Evolutionary conservation across 2,113 vertebrate genomes (phyloP).

Genomic region (Tylochromis polylepis): DNA sequence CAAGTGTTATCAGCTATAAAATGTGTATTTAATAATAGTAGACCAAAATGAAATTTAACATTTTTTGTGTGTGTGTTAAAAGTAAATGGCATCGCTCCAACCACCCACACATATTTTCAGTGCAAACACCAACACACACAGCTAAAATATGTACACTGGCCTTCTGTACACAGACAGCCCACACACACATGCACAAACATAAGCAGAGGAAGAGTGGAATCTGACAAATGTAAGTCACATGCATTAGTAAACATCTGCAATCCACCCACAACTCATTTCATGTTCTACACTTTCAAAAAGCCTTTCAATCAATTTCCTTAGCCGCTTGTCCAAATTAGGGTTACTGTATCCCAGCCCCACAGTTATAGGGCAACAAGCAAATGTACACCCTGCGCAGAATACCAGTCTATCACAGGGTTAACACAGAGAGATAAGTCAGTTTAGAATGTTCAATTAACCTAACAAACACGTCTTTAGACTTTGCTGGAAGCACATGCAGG

Average conservation of each 20-base stretch:
- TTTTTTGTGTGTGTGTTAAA: neutral
- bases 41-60: neutral
- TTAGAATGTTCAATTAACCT: neutral
- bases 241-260: constrained; percentile 47
- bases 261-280: constrained; percentile 35
- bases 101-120: constrained; percentile 6
- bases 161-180: constrained; percentile 44
- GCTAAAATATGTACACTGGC: constrained; percentile 12
- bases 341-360: no score
- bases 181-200: neutral
- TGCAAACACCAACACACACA: constrained; percentile 16
- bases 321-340: neutral
- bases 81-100: neutral
- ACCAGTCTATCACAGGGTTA: neutral
- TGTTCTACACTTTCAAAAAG: constrained; percentile 1
- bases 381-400: neutral
- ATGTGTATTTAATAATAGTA: neutral
- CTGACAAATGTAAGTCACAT: constrained; percentile 44
- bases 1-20: neutral
- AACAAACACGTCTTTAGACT: neutral
- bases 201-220: constrained; percentile 55
- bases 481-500: neutral
- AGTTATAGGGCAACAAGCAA: neutral
- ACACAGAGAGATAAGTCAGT: neutral
- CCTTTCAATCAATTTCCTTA: neutral